Evolutionary conservation across 2,113 vertebrate species (phyloP).

Genomic region (Myrmophylax atrothorax): DNA sequence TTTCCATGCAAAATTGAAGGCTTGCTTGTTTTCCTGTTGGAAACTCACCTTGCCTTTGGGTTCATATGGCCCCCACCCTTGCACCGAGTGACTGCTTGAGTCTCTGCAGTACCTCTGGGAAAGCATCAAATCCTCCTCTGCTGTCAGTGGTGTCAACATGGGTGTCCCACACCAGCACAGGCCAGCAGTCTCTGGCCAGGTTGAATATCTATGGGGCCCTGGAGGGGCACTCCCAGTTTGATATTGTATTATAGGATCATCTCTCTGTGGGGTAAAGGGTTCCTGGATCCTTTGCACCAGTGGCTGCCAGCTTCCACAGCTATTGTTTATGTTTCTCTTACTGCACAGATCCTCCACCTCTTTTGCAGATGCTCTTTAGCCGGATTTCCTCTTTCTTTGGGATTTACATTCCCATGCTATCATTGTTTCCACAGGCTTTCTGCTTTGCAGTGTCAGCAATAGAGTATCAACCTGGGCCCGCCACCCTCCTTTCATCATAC

Average conservation of each 20-base stretch:
- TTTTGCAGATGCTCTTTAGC: constrained; percentile 1
- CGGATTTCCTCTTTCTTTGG: constrained; percentile 28
- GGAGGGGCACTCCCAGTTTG: not conserved
- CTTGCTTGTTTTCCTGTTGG: not conserved
- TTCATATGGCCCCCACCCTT: not conserved
- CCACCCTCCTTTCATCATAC: not conserved
- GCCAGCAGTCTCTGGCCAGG: not conserved
- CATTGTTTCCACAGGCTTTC: not conserved
- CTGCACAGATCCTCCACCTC: not conserved
- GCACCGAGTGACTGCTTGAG: not conserved
- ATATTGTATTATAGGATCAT: not conserved
- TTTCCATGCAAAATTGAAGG: not conserved
- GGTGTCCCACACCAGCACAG: not conserved
- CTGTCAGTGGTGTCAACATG: not conserved
- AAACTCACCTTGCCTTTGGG: not conserved
- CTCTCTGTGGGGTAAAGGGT: not conserved
- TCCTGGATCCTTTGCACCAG: not conserved
- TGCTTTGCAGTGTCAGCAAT: not conserved
- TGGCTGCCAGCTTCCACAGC: not conserved
- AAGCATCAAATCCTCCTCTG: not conserved
- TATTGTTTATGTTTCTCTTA: not conserved
- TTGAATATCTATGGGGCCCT: not conserved
- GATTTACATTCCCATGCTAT: not conserved
- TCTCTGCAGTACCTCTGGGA: not conserved
- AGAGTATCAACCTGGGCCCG: not conserved